Base-by-base conservation (phyloP, 2,888 invertebrate genomes). In the Folsomia candida region DNA sequence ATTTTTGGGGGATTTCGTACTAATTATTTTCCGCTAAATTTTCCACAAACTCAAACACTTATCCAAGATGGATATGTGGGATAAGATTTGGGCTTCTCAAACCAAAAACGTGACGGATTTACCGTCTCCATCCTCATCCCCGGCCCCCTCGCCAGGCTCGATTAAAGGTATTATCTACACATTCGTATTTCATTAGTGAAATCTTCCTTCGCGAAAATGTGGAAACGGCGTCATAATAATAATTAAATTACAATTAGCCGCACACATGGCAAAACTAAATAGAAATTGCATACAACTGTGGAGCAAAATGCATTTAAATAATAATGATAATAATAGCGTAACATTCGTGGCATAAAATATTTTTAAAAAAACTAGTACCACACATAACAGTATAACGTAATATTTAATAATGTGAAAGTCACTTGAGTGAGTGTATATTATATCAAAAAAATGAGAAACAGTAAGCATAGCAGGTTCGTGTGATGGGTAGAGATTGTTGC, bases 61-160 rank as follows among this genome's bases (percentile, higher is more conserved):
- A n/a, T n/a, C n/a, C n/a, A n/a, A n/a, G n/a, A 80, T 80, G 80
- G 80, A 80, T 73, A 78, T 80, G 79, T 80, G 80, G 79, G 80
- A 79, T 71, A 80, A 80, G 75, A 80, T 79, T 73, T 80, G 80
- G 80, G 78, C 78, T 69, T 75, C 74, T 67, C 80, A 80, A 69
- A 69, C 70, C 59, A 78, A 78, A 72, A 77, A 69, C 66, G 73
- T 79, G 60, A 60, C 74, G 67, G 78, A 79, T 69, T 75, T 80
- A 62, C 80, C 79, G 62, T 78, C 78, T 68, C 80, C 80, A 29
- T 78, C 80, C 9, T 79, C 80, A 11, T 79, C 79, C 73, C 80
- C 80, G 57, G 76, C 80, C 59, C 80, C 80, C 67, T 80, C 80
- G 66, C 80, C 80, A 57, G 80, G 80, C 27, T 80, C 80, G 51